phyloP scores from a whole-genome alignment of 2,113 vertebrate genomes.

The Piaya cayana region DNA sequence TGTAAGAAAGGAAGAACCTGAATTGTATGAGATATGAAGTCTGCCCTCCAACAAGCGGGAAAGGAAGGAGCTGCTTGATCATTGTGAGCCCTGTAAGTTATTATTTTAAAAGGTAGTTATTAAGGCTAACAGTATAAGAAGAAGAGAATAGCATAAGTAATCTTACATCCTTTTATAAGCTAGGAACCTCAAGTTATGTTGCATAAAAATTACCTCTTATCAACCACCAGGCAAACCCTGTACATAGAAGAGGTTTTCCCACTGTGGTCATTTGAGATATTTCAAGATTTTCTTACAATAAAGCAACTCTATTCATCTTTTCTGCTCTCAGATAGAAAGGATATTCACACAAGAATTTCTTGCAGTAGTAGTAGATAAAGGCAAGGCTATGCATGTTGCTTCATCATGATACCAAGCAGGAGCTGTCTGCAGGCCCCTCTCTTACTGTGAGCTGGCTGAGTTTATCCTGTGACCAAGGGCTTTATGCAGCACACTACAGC shows the following conservation, averaged over 20 bases:
- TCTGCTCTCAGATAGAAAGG: neutral
- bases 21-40: neutral
- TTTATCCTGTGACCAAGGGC: neutral
- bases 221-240: neutral
- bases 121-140: neutral
- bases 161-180: neutral
- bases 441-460: too few species aligned
- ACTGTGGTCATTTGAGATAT: neutral
- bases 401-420: neutral
- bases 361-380: neutral
- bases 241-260: neutral
- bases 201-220: neutral
- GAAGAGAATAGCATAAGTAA: neutral
- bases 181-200: neutral
- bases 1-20: neutral
- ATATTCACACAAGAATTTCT: accelerated
- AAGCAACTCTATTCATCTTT: neutral
- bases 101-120: neutral
- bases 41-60: neutral
- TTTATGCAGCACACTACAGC: neutral
- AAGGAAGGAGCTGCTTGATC: neutral
- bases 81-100: neutral
- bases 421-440: neutral
- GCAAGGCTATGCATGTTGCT: neutral
- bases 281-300: neutral